phyloP scores from a whole-genome alignment of 1,140 invertebrate species.

The Leptopilina boulardi region DNA sequence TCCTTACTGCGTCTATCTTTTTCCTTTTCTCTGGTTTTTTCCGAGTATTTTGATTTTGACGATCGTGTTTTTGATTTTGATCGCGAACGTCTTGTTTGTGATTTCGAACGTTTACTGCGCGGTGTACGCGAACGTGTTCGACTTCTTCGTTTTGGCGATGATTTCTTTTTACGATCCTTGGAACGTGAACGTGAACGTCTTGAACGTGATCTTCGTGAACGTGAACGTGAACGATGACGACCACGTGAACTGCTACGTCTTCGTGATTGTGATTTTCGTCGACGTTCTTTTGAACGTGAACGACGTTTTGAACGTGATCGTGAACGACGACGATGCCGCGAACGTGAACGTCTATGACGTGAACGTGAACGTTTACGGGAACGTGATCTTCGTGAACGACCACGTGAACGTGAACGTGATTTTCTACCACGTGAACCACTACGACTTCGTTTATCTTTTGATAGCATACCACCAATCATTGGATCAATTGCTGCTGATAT shows the following conservation, averaged over 20 bases:
- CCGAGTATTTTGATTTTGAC: conserved; percentile 72
- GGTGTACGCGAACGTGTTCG: conserved; percentile 76
- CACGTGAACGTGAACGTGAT: conserved; percentile 80
- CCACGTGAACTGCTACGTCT: conserved; percentile 68
- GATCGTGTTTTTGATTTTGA: conserved; percentile 73
- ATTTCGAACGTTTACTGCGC: conserved; percentile 76
- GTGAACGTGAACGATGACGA: conserved; percentile 69
- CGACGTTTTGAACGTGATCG: conserved; percentile 73
- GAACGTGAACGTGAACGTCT: conserved; percentile 75
- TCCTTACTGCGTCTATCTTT: conserved; percentile 67
- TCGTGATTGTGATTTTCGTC: conserved; percentile 72
- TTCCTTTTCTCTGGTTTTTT: conserved; percentile 71
- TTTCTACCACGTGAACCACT: conserved; percentile 78
- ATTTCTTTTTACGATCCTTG: conserved; percentile 71
- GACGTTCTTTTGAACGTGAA: conserved; percentile 75
- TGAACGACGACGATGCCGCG: conserved; percentile 71
- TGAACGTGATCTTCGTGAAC: conserved; percentile 68
- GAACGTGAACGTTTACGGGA: conserved; percentile 80
- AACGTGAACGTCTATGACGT: conserved; percentile 78
- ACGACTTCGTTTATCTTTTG: conserved; percentile 87
- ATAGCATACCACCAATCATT: conserved; percentile 85
- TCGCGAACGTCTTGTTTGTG: conserved; percentile 67
- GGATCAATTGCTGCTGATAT: conserved; percentile 95
- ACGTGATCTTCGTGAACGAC: conserved; percentile 79
- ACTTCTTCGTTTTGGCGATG: conserved; percentile 70